Evolutionary conservation across 2,797 vertebrate species (phyloP).

Genomic region (Vultur gryphus): DNA sequence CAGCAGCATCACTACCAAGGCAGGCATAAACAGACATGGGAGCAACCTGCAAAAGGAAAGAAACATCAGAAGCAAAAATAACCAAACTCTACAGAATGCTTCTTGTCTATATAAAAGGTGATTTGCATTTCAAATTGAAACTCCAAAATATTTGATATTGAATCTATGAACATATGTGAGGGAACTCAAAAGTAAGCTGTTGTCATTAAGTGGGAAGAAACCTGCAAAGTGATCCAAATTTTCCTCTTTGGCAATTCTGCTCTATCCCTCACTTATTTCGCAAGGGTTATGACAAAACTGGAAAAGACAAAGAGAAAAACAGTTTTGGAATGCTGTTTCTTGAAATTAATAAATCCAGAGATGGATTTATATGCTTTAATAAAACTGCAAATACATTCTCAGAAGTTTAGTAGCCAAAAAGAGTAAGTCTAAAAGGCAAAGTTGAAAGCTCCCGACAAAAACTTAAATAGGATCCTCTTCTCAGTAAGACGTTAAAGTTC

Average conservation of each 20-base stretch:
- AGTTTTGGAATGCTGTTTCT: neutral
- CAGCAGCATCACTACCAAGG: conserved; percentile 90
- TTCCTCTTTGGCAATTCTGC: neutral
- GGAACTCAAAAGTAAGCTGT: neutral
- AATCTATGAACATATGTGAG: neutral
- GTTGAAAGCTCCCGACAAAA: neutral
- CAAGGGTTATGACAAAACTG: neutral
- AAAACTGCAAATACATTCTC: neutral
- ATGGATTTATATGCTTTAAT: neutral
- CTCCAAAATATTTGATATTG: neutral
- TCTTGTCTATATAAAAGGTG: neutral
- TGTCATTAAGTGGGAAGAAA: neutral
- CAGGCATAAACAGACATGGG: conserved; percentile 98
- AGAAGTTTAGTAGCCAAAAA: neutral
- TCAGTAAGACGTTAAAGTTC: neutral
- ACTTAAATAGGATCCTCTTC: neutral
- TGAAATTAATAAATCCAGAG: neutral
- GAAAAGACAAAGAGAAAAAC: neutral
- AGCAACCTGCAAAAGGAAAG: conserved; percentile 81
- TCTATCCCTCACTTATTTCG: neutral
- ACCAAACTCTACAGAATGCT: neutral
- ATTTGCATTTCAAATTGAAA: neutral
- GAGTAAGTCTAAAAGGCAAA: neutral
- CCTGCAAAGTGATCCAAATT: neutral
- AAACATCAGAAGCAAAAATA: neutral